Evolutionary conservation across 2,888 invertebrate species (phyloP).

Genomic region (Ophion costatus): DNA sequence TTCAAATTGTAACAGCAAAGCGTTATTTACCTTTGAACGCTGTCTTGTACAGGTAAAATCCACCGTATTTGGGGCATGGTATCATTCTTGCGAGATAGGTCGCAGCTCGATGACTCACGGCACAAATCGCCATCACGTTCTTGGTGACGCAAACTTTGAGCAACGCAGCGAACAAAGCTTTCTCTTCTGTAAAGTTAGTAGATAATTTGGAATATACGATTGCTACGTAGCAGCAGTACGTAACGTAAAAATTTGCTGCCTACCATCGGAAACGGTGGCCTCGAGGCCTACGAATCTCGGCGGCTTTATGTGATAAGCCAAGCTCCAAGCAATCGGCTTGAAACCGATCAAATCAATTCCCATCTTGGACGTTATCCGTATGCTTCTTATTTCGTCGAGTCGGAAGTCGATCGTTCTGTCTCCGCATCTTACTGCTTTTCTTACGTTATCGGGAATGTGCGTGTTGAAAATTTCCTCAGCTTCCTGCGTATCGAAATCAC

Average conservation of each 20-base stretch:
- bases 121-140: constrained; percentile 64
- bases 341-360: constrained; percentile 70
- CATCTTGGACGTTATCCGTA: constrained; percentile 23
- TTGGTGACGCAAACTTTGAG: constrained; percentile 54
- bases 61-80: constrained; percentile 49
- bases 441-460: neutral
- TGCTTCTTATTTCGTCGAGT: constrained; percentile 52
- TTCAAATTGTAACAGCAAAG: neutral
- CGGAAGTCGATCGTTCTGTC: constrained; percentile 61
- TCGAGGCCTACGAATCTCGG: constrained; percentile 65
- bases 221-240: neutral
- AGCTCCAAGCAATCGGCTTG: constrained; percentile 59
- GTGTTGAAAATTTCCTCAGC: neutral
- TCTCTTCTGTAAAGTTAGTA: constrained; percentile 54
- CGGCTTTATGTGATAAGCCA: constrained; percentile 61
- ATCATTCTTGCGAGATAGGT: constrained; percentile 60
- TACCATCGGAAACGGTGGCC: constrained; percentile 36
- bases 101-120: constrained; percentile 38
- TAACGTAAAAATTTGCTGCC: neutral
- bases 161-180: constrained; percentile 64
- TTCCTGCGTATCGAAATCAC: constrained; percentile 24
- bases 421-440: constrained; percentile 53
- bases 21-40: constrained; percentile 54
- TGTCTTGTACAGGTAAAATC: constrained; percentile 65
- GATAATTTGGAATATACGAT: neutral